Base-by-base conservation (phyloP, 2,113 vertebrate species). In the Pelvicachromis taeniatus region DNA sequence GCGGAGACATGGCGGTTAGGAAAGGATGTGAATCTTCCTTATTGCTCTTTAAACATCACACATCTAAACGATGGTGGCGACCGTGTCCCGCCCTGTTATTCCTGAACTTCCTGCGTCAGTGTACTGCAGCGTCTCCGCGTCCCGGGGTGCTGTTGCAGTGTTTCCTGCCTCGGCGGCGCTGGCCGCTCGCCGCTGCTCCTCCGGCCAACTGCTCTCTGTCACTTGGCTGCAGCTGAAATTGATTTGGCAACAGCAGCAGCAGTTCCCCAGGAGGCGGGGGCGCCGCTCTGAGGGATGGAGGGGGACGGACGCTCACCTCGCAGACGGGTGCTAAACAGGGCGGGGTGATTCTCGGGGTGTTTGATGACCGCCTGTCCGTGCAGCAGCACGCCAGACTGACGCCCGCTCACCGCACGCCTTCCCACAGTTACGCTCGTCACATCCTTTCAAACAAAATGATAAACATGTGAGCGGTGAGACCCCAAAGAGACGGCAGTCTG, bases 171-270 rank as follows among this genome's bases (percentile, higher is more conserved):
- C 68, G 6, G 83, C 81, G 59, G 38, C 2, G 79, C 55, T 77
- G 68, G 80, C 80, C 21, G 17, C 26, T 53, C 54, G 23, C 68
- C 19, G 23, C n/a, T 6, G 14, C 77, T 79, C 59, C 77, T 83
- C 56, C 84, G 63, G 91, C 88, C 88, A 84, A 35, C 61, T 29
- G 86, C 85, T 90, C 83, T 90, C 83, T 68, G 86, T 93, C 86
- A 54, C 75, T 90, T 91, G 92, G 90, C 86, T 42, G 78, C 13
- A 19, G 87, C 78, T 80, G 83, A 82, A 89, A 91, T 88, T 90
- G 85, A 86, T 88, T 91, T 91, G 85, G 92, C 81, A 50, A 78
- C 53, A 80, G 61, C 56, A 31, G 75, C 81, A 75, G 78, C 83
- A 59, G 70, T 77, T 89, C 78, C 73, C 55, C 6, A 19, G 56